Evolutionary conservation across 2,797 vertebrate species (phyloP), one percentile per base, ranked within the genome.

Genomic region (Atherinosoma microstoma): DNA sequence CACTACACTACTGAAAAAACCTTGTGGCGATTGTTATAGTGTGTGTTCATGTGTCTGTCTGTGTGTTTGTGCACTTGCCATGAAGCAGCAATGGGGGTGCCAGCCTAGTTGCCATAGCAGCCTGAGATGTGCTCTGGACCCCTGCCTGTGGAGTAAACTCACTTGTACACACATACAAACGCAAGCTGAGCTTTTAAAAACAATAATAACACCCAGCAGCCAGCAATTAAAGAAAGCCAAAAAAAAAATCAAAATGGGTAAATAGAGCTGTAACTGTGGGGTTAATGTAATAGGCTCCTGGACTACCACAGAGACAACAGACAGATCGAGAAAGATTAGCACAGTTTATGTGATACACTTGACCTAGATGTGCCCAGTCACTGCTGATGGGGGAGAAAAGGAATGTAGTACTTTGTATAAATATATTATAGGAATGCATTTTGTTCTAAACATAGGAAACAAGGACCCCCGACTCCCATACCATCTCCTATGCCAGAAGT

Each of bases 61-160:
- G 77, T 69, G 81, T 67, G 72, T 87, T 74, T 76, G 63, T 72
- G 64, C 58, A 36, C 83, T 85, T 67, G 79, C 83, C 83, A 79
- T 65, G 73, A 88, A 81, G 78, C 76, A 85, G 76, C 85, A 64
- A 79, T 82, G 78, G 88, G 89, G 84, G 88, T 87, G 90, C 82
- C 76, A 86, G 86, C 76, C 83, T 76, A 30, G 91, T 93, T 92
- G 88, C 89, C 86, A 93, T 93, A 85, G 90, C 91, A 92, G 85
- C 92, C 66, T 11, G 61, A 57, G 81, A 90, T 85, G 80, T 87
- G 80, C 81, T 91, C 78, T 88, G 87, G 89, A 89, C 89, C 91
- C 79, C 89, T 77, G 91, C 85, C 84, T 77, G 78, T 83, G 57
- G 83, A 75, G 64, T 57, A 65, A 83, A 81, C 65, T 56, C 83